phyloP scores from a whole-genome alignment of 2,113 vertebrate species.

The Hemibagrus wyckioides region DNA sequence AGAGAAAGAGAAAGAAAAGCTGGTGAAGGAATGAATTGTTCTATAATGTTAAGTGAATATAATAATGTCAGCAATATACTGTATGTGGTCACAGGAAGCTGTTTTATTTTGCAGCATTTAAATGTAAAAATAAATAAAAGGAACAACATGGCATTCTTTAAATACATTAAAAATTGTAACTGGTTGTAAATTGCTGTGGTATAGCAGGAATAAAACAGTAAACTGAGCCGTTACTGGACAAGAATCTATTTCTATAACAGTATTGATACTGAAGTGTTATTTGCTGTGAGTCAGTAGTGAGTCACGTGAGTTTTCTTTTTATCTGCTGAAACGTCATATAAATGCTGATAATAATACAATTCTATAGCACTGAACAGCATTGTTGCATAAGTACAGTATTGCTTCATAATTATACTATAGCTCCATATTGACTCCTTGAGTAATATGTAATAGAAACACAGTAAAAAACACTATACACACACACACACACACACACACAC shows the following conservation, averaged over 20 bases:
- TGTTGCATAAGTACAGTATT: neutral
- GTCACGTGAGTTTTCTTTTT: neutral
- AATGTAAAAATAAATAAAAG: neutral
- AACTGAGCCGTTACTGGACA: neutral
- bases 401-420: neutral
- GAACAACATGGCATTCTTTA: neutral
- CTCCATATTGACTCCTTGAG: neutral
- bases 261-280: neutral
- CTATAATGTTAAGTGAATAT: too few species aligned
- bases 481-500: constrained; percentile 29
- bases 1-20: neutral
- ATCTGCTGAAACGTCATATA: neutral
- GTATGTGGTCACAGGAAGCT: neutral
- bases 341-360: neutral
- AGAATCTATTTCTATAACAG: neutral
- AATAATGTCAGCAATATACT: too few species aligned
- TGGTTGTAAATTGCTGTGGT: neutral
- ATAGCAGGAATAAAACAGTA: neutral
- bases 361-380: neutral
- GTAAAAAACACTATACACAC: neutral
- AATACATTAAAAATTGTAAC: neutral
- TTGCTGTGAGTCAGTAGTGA: neutral
- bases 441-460: neutral
- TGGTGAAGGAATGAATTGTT: neutral
- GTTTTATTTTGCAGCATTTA: neutral